Evolutionary conservation across 2,113 vertebrate species (phyloP), one percentile per base, ranked within the genome.

Genomic region (Brachypodius melanocephalos): DNA sequence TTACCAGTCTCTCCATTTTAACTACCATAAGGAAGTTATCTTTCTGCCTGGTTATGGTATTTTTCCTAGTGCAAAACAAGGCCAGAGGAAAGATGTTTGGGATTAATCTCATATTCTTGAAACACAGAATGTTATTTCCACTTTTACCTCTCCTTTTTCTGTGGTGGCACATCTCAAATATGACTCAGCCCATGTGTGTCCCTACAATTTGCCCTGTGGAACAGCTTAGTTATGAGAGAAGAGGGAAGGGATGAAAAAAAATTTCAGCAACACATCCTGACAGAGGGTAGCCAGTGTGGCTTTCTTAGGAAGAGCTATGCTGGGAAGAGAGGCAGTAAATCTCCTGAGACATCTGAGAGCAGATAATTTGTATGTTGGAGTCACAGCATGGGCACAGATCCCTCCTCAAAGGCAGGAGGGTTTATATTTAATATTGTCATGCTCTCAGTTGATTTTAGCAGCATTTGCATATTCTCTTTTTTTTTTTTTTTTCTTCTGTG

Each of bases 1-100:
- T 87, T 94, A 80, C n/a, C 92, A 88, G 32, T 58, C 24, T 87
- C 54, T 85, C 10, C 25, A 43, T 94, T 95, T 91, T 82, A 88
- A 90, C 78, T 95, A 85, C 75, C 59, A 75, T 32, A 57, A 79
- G 43, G 67, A 89, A 87, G 28, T 31, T 52, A 32, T 62, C 63
- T 74, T 91, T 95, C 65, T 90, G 54, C 34, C 21, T 21, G 43
- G 54, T 91, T 74, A 57, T 63, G 73, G 12, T 89, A 58, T 78
- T 88, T 94, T 73, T 65, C 29, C 51, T 71, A 69, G 29, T 7
- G 7, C 51, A 85, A n/a, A 87, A 46, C 28, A 66, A 76, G 55
- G 43, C 22, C 67, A 76, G 31, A 75, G 17, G 24, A 89, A 87
- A 77, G 62, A 71, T 7, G 36, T 57, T 91, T 89, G 79, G 40